Percentiles rank a stretch among this genome's conserved stretches.
These are phyloP conservation scores for Periophthalmus magnuspinnatus DNA, from an alignment of 2,797 vertebrate genomes.

Conservation along the genomic window DNA sequence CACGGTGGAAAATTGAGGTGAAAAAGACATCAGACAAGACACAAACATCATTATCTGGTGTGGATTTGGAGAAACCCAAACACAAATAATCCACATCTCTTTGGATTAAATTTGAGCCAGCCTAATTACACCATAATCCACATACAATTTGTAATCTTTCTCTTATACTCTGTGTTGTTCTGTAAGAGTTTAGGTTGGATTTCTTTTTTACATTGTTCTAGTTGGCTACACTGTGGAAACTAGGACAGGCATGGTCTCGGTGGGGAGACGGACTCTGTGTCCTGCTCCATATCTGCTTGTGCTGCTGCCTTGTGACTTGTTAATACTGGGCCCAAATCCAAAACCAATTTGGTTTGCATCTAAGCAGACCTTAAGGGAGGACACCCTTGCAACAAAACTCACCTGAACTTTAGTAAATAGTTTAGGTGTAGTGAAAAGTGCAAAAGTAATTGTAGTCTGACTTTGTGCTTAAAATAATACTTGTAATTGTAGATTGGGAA, in stretches of 20 bases:
- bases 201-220: slow-evolving; percentile 5
- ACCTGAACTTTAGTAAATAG: neutral
- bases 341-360: slow-evolving; percentile 12
- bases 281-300: slow-evolving; percentile 49
- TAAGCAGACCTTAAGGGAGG: slow-evolving; percentile 6
- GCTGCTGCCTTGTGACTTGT: slow-evolving; percentile 37
- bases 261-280: slow-evolving; percentile 30
- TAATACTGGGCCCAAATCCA: slow-evolving; percentile 43
- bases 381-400: slow-evolving; percentile 9
- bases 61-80: slow-evolving; percentile 14
- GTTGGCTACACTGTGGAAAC: slow-evolving; percentile 36
- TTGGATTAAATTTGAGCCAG: slow-evolving; percentile 32
- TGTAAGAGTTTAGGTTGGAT: neutral
- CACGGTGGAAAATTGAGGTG: neutral
- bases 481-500: neutral
- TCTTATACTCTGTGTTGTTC: slow-evolving; percentile 1
- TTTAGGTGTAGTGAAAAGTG: neutral
- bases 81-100: slow-evolving; percentile 20
- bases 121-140: slow-evolving; percentile 45
- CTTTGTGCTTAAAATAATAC: too few relatives aligned
- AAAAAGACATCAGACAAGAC: slow-evolving; percentile 9
- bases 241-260: slow-evolving; percentile 46
- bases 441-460: too few relatives aligned
- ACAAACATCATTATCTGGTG: slow-evolving; percentile 17
- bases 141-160: slow-evolving; percentile 29